A percentile compares a stretch with the other conserved stretches of the same genome.
phyloP scores from a whole-genome alignment of 2,113 vertebrate species.

The Pao palembangensis region DNA sequence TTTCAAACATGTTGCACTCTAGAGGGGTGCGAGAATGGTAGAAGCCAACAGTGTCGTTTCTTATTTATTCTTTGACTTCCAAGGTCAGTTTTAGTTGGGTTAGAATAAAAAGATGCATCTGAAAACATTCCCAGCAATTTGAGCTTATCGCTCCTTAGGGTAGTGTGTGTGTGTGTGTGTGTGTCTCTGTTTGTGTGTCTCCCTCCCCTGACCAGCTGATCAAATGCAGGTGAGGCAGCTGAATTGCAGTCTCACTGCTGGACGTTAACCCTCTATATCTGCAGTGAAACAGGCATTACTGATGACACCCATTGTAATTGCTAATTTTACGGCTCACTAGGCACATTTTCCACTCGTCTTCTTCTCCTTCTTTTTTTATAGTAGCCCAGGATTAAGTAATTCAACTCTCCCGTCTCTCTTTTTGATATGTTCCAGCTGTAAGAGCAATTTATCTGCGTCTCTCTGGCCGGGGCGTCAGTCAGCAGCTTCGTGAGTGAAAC shows the following conservation, averaged over 20 bases:
- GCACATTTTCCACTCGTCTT: conserved; percentile 85
- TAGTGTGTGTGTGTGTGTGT: not conserved
- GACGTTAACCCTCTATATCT: conserved; percentile 91
- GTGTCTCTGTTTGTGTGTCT: conserved; percentile 70
- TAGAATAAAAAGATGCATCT: conserved; percentile 82
- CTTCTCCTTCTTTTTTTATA: conserved; percentile 55
- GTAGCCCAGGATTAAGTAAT: conserved; percentile 82
- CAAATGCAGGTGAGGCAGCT: conserved; percentile 90
- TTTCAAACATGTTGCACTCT: conserved; percentile 31
- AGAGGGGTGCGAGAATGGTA: too few species aligned
- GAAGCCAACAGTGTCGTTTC: conserved; percentile 64
- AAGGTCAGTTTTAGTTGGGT: conserved; percentile 71
- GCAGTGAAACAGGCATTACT: conserved; percentile 96
- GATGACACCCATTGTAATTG: conserved; percentile 95
- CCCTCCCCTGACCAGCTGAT: conserved; percentile 76
- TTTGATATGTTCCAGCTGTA: conserved; percentile 33
- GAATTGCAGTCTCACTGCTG: conserved; percentile 86
- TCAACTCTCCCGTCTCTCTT: conserved; percentile 66
- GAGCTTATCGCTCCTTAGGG: conserved; percentile 80
- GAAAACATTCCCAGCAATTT: conserved; percentile 81
- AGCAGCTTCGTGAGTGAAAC: conserved; percentile 24
- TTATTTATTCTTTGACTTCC: conserved; percentile 68
- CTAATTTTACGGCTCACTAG: conserved; percentile 92
- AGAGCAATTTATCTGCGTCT: conserved; percentile 51
- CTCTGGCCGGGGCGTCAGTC: conserved; percentile 43